These are phyloP conservation scores for Pseudoatta argentina DNA, from an alignment of 1,140 invertebrate genomes.

Conservation along the genomic window DNA sequence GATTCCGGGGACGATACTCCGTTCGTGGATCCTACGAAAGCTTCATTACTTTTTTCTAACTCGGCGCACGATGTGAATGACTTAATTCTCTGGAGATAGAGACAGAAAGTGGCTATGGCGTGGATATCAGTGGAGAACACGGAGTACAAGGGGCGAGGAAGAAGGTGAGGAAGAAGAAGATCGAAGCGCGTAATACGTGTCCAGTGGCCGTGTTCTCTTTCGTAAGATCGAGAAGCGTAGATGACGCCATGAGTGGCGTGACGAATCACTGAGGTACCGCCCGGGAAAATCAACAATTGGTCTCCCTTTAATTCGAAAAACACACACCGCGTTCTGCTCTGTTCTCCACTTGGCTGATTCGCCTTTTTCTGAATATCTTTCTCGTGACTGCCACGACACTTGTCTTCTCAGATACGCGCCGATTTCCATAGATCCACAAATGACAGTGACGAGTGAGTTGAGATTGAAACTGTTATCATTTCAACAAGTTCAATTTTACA, in stretches of 20 bases:
- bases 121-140: slow-evolving; percentile 2
- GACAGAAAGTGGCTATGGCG: slow-evolving; percentile 33
- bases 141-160: slow-evolving; percentile 40
- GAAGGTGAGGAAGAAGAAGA: slow-evolving; percentile 59
- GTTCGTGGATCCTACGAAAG: slow-evolving; percentile 53
- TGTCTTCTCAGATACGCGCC: neutral
- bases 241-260: slow-evolving; percentile 70
- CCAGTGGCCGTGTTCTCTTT: slow-evolving; percentile 55
- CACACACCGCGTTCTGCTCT: slow-evolving; percentile 55
- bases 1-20: slow-evolving; percentile 22
- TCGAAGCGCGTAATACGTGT: slow-evolving; percentile 52
- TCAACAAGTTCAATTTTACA: neutral
- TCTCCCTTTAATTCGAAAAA: slow-evolving; percentile 75
- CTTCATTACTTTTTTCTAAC: slow-evolving; percentile 67
- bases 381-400: slow-evolving; percentile 30
- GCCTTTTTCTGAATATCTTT: slow-evolving; percentile 19
- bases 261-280: slow-evolving; percentile 72
- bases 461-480: neutral
- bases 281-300: slow-evolving; percentile 77
- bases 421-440: slow-evolving; percentile 4
- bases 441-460: neutral
- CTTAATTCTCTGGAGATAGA: slow-evolving; percentile 72
- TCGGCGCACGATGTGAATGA: slow-evolving; percentile 69
- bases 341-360: slow-evolving; percentile 28
- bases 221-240: slow-evolving; percentile 61